Base-by-base conservation (phyloP, 2,797 vertebrate species). In the Trematomus bernacchii region DNA sequence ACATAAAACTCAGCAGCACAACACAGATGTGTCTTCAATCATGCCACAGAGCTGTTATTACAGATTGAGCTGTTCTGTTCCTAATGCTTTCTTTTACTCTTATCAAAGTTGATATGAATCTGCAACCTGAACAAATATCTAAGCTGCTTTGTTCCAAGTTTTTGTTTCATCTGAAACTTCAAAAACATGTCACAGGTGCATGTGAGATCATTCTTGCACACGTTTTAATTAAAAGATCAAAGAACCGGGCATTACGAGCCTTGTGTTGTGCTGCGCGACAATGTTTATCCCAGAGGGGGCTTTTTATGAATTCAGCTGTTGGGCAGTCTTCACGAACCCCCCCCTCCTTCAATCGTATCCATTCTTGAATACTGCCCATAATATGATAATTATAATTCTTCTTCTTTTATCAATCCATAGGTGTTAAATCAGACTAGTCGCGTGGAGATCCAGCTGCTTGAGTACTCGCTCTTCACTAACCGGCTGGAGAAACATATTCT, bases 341-440 rank as follows among this genome's bases (percentile, higher is more conserved):
- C 62, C 53, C 61, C 8, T 1, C 40, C 15, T 42, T 46, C 14
- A 8, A n/a, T 53, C 44, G 2, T 9, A 42, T 55, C 71, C 19
- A 63, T 71, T 40, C 30, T 42, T 71, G 18, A 66, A 21, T 61
- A 15, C 37, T 65, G 52, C 37, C 9, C 12, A 27, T 2, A 30
- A 5, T 59, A 23, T 3, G 58, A 73, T 15, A 12, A 3, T 53
- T 27, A 55, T 71, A 53, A 64, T 64, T 73, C 3, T 65, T 66
- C 9, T 50, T 8, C 66, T 66, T 61, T 65, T 65, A 47, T 44
- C 43, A 43, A 73, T 84, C 61, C 75, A 10, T 77, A 97, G 96
- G 94, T 97, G 67, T 82, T 96, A 79, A 97, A 96, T 82, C 95
- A 97, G 81, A 96, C 96, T 15, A 95, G 95, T 57, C 94, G 95